Evolutionary conservation across 2,797 vertebrate genomes (phyloP).

Genomic region (Clarias platycephalus): DNA sequence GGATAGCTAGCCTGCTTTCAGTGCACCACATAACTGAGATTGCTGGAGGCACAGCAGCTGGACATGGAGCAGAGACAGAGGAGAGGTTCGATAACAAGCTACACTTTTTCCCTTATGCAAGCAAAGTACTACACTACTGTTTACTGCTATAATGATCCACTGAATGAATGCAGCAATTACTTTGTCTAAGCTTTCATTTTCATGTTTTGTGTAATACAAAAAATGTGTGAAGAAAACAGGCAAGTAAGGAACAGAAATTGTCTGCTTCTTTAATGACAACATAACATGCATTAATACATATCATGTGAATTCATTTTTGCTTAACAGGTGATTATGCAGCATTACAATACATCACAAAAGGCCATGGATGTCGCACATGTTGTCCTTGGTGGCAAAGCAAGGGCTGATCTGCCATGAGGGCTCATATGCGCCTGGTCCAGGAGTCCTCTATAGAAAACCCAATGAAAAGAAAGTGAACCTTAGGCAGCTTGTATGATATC

Average conservation of each 20-base stretch:
- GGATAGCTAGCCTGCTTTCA: slow-evolving; percentile 26
- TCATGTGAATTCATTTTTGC: neutral
- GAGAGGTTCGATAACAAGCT: slow-evolving; percentile 37
- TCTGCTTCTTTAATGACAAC: slow-evolving; percentile 11
- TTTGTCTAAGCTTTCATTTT: slow-evolving; percentile 5
- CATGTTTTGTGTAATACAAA: neutral
- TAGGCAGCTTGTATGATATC: neutral
- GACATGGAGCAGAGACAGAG: slow-evolving; percentile 31
- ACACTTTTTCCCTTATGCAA: slow-evolving; percentile 17
- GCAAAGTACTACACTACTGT: slow-evolving; percentile 19
- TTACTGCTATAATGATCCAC: neutral
- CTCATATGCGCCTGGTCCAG: neutral
- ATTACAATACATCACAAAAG: slow-evolving; percentile 60
- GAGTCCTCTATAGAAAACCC: neutral
- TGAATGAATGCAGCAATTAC: slow-evolving; percentile 14
- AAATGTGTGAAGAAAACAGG: neutral
- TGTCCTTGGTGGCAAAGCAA: neutral
- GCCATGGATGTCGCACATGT: neutral
- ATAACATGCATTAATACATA: neutral
- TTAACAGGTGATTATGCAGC: slow-evolving; percentile 36
- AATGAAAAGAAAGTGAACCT: neutral
- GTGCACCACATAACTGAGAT: slow-evolving; percentile 41
- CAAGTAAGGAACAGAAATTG: slow-evolving; percentile 2
- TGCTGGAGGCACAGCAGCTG: slow-evolving; percentile 26
- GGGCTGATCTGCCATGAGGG: neutral